Evolutionary conservation across 1,140 invertebrate species (phyloP), one percentile per base, ranked within the genome.

Genomic region (Platyscapa corneri): DNA sequence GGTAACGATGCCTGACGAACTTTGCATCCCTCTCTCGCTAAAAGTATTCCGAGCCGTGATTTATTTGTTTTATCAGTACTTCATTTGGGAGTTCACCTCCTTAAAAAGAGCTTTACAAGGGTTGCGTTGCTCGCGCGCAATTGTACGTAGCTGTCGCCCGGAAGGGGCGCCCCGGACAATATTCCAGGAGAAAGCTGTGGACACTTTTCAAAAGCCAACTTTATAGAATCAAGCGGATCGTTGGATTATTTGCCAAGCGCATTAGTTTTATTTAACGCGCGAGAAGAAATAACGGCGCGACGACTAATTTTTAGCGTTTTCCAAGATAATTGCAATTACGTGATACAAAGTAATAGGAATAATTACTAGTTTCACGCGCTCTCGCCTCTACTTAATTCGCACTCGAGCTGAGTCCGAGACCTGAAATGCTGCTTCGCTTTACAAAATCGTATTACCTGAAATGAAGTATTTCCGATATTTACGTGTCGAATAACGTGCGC

Each of bases 401-500:
- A 23, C 39, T 53, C 64, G 27, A 37, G 32, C 42, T 67, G 20
- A 46, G n/a, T 70, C 56, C 46, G 60, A 30, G 79, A 60, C 23
- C 10, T 30, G 81, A n/a, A 18, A 79, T 70, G 64, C 64, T 7
- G 76, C 60, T 27, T 37, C 2, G 8, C 37, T 42, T 30, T 18
- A 53, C 23, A 37, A 27, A 74, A 74, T 27, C 49, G 8, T 27
- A 27, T 7, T 23, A 18, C 32, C 12, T 27, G 79, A 32, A 64
- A 42, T 56, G 46, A 81, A 76, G 85, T 81, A 82, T 86, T 86
- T 82, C 85, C 85, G 80, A 81, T 64, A 83, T 75, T 65, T 53
- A 80, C 75, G 75, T 76, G 64, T 42, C 37, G 23, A 76, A 78
- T 72, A 49, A n/a, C 83, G 23, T 80, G 32, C 56, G 32, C 56